These are phyloP conservation scores for Yponomeuta evonymella DNA, from an alignment of 2,888 invertebrate species.

Conservation along the genomic window DNA sequence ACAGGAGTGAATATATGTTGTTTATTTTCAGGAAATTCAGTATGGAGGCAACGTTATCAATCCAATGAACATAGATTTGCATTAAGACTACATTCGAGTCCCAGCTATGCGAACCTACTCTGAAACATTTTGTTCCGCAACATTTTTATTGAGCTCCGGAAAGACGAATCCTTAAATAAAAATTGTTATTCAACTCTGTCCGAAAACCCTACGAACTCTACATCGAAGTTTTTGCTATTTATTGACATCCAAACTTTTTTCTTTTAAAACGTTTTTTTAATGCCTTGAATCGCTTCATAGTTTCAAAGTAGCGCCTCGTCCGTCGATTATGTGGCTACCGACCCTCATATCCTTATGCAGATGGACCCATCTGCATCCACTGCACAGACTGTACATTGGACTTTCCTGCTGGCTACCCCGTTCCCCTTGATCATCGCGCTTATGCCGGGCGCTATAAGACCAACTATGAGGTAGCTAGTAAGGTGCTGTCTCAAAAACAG, in stretches of 20 bases:
- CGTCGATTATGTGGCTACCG: background rate
- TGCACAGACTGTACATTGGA: background rate
- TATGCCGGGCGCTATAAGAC: no score
- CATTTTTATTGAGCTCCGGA: background rate
- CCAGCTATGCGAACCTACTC: background rate
- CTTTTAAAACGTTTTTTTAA: no score
- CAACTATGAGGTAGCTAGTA: no score
- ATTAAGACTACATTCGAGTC: background rate
- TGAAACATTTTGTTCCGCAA: background rate
- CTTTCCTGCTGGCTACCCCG: no score
- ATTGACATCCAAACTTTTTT: no score
- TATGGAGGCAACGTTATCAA: background rate
- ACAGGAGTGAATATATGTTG: no score
- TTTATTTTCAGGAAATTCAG: no score
- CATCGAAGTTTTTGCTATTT: no score
- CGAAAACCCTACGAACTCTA: no score
- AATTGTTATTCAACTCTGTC: no score
- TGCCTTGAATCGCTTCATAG: background rate
- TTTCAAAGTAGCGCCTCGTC: background rate
- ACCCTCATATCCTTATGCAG: background rate
- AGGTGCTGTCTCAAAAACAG: background rate
- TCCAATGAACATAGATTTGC: background rate
- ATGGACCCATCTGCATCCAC: conserved; percentile 1
- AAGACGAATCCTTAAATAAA: no score
- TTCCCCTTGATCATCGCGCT: no score